Evolutionary conservation across 2,888 invertebrate species (phyloP).

Genomic region (Orthosia incerta): DNA sequence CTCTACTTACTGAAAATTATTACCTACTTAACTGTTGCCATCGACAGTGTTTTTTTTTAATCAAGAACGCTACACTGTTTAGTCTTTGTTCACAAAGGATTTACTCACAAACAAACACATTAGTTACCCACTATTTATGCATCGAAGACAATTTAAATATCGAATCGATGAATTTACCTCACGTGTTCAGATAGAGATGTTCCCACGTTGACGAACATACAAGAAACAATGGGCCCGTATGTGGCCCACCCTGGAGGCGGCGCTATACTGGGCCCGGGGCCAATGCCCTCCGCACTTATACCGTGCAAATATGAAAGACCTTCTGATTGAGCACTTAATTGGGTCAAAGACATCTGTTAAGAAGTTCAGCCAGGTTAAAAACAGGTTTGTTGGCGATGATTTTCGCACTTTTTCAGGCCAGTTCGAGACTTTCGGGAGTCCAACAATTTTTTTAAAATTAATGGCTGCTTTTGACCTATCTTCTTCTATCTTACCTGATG

Average conservation of each 20-base stretch:
- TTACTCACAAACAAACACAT: constrained; percentile 29
- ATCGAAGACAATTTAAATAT: constrained; percentile 45
- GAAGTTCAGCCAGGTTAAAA: constrained; percentile 14
- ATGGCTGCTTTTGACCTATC: too few relatives aligned
- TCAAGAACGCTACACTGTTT: background rate
- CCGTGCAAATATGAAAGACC: constrained; percentile 70
- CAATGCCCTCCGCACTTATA: constrained; percentile 74
- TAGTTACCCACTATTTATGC: constrained; percentile 51
- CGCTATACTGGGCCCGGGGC: constrained; percentile 76
- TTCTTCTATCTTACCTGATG: too few relatives aligned
- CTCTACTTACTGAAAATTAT: too few relatives aligned
- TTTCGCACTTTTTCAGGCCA: constrained; percentile 7
- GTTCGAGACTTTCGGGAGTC: background rate
- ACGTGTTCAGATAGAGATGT: constrained; percentile 67
- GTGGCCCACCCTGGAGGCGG: constrained; percentile 82
- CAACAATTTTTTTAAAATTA: too few relatives aligned
- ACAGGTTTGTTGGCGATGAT: background rate
- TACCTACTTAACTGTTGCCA: too few relatives aligned
- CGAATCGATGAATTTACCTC: constrained; percentile 59
- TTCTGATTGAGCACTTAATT: constrained; percentile 60
- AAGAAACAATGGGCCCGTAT: constrained; percentile 88
- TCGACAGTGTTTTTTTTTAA: background rate
- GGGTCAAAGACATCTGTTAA: constrained; percentile 56
- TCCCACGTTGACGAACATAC: constrained; percentile 84
- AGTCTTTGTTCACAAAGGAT: constrained; percentile 23